Conservation (phyloP, 2,888 invertebrate species). For the Entomobrya multifasciata region DNA sequence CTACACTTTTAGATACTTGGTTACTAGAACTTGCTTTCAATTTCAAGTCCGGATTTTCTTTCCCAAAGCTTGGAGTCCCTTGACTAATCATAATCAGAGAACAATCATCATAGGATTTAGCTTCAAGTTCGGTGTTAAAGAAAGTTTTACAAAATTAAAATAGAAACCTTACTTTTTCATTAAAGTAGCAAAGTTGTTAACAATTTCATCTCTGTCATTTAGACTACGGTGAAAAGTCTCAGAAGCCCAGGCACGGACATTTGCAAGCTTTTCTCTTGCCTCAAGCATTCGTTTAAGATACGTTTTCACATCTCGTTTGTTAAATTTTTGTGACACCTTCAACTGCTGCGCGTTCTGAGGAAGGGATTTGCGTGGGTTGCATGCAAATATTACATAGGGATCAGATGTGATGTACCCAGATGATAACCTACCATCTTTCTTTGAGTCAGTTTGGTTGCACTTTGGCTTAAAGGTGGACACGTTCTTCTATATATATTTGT, state of each 20-base stretch:
- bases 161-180: background rate
- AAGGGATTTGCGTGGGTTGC: background rate
- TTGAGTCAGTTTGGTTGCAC: background rate
- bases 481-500: conserved; percentile 18
- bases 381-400: conserved; percentile 6
- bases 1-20: too few relatives aligned
- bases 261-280: background rate
- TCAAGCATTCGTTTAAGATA: background rate
- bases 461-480: conserved; percentile 26
- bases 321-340: background rate
- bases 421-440: background rate
- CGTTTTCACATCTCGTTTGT: background rate
- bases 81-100: too few relatives aligned
- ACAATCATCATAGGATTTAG: too few relatives aligned
- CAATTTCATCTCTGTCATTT: background rate
- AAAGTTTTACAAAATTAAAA: too few relatives aligned
- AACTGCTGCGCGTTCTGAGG: background rate
- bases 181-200: background rate
- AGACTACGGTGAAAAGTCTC: background rate
- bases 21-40: too few relatives aligned
- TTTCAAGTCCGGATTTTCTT: too few relatives aligned
- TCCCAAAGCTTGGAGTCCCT: too few relatives aligned
- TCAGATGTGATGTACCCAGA: conserved; percentile 20
- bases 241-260: background rate
- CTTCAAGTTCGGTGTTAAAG: too few relatives aligned